Evolutionary conservation across 2,888 invertebrate species (phyloP).

Genomic region (Acleris literana): DNA sequence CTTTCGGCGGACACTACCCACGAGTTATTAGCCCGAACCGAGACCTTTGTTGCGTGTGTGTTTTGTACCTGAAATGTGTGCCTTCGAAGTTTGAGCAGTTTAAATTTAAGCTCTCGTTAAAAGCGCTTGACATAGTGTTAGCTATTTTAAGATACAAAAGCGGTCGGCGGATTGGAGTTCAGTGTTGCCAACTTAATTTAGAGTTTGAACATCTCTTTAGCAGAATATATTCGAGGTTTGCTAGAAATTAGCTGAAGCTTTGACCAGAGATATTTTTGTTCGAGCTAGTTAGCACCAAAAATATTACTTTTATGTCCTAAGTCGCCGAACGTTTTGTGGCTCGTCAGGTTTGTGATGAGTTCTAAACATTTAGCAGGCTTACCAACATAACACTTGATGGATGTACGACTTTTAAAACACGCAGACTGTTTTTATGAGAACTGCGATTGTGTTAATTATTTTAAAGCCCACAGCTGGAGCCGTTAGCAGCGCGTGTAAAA

Average conservation of each 20-base stretch:
- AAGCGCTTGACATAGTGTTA: slow-evolving; percentile 25
- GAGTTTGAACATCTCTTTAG: neutral
- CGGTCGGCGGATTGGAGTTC: slow-evolving; percentile 7
- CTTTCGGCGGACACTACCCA: slow-evolving; percentile 9
- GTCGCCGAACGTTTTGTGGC: neutral
- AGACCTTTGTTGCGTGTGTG: slow-evolving; percentile 37
- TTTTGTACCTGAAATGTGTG: slow-evolving; percentile 37
- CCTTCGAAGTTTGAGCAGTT: slow-evolving; percentile 34
- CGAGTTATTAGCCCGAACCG: slow-evolving; percentile 51
- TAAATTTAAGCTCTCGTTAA: slow-evolving; percentile 33
- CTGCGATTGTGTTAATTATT: slow-evolving; percentile 27
- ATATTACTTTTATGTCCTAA: neutral
- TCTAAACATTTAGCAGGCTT: slow-evolving; percentile 13
- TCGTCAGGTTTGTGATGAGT: slow-evolving; percentile 5
- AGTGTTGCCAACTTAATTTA: slow-evolving; percentile 8
- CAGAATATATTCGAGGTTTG: neutral
- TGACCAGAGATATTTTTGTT: neutral
- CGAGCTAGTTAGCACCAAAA: neutral
- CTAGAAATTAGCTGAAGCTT: slow-evolving; percentile 4
- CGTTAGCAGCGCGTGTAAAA: slow-evolving; percentile 31
- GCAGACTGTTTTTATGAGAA: slow-evolving; percentile 23
- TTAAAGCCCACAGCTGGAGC: slow-evolving; percentile 16
- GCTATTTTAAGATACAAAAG: slow-evolving; percentile 23
- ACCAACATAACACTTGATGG: slow-evolving; percentile 22
- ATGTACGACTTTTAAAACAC: slow-evolving; percentile 28